phyloP scores from a whole-genome alignment of 2,888 invertebrate species.

The Drosophila mercatorum region DNA sequence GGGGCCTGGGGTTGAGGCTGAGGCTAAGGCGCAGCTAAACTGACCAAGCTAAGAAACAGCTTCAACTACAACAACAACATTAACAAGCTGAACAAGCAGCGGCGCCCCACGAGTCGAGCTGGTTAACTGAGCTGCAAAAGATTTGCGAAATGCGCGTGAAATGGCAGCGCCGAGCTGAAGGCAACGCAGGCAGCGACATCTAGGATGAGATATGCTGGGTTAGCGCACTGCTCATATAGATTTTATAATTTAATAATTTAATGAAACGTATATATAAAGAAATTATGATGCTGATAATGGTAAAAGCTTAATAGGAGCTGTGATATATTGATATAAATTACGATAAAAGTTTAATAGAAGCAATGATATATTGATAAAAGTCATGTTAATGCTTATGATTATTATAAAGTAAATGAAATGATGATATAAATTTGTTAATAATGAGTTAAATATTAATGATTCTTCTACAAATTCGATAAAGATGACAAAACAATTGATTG shows the following conservation, averaged over 20 bases:
- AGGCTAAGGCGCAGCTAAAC: not conserved
- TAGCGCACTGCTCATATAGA: no score
- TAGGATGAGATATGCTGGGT: not conserved
- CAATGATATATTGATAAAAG: not conserved
- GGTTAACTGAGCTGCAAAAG: conserved; percentile 40
- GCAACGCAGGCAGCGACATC: not conserved
- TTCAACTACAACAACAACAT: conserved; percentile 1
- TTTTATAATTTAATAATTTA: no score
- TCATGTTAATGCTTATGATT: not conserved
- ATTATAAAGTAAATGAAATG: not conserved
- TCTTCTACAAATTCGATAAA: no score
- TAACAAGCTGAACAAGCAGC: conserved; percentile 16
- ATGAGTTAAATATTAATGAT: not conserved
- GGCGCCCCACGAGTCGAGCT: conserved; percentile 31
- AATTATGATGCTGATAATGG: not conserved
- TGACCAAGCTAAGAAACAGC: not conserved
- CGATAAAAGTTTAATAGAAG: not conserved
- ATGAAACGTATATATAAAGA: no score
- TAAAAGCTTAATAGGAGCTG: no score
- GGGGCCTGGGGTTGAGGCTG: conserved; percentile 13
- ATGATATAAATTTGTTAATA: not conserved
- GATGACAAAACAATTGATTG: no score
- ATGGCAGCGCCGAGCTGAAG: conserved; percentile 18
- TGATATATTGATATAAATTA: not conserved
- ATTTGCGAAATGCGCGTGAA: conserved; percentile 49